Conservation (phyloP, 1,140 invertebrate species). For the Drosophila orosa region DNA sequence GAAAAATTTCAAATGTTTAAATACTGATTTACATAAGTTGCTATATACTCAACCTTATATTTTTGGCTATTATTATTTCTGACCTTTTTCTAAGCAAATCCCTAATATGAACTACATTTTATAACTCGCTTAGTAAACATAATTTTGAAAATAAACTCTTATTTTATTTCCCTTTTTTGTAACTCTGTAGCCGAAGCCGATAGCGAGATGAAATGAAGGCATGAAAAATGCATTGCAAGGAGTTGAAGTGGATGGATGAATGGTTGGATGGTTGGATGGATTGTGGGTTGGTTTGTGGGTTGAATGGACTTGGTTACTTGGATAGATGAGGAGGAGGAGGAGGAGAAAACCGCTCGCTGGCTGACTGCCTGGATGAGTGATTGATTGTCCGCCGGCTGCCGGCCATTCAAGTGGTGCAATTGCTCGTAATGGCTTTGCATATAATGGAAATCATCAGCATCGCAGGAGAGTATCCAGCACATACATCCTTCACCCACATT, state of each 20-base stretch:
- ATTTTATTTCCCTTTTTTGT: background rate
- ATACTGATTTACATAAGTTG: too few species aligned
- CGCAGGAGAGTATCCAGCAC: conserved; percentile 7
- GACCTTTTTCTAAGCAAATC: background rate
- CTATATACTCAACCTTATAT: too few species aligned
- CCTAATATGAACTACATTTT: background rate
- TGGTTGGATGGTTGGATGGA: conserved; percentile 33
- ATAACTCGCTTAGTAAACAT: background rate
- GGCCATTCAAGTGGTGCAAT: conserved; percentile 68
- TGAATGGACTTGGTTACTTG: conserved; percentile 35
- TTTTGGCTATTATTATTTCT: too few species aligned
- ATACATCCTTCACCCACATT: conserved; percentile 13
- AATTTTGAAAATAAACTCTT: background rate
- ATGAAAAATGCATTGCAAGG: conserved; percentile 78
- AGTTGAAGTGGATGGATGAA: conserved; percentile 69
- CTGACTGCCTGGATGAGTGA: conserved; percentile 47
- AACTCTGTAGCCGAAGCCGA: conserved; percentile 3
- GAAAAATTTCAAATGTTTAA: too few species aligned
- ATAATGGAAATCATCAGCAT: conserved; percentile 72
- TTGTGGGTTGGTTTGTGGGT: conserved; percentile 20
- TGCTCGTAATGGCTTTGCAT: conserved; percentile 79
- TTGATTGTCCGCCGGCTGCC: conserved; percentile 65
- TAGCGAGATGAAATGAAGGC: conserved; percentile 61
- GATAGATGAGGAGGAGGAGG: conserved; percentile 17
- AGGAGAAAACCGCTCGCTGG: conserved; percentile 6